Conservation (phyloP, 2,888 invertebrate genomes). For the Nomada fucata region DNA sequence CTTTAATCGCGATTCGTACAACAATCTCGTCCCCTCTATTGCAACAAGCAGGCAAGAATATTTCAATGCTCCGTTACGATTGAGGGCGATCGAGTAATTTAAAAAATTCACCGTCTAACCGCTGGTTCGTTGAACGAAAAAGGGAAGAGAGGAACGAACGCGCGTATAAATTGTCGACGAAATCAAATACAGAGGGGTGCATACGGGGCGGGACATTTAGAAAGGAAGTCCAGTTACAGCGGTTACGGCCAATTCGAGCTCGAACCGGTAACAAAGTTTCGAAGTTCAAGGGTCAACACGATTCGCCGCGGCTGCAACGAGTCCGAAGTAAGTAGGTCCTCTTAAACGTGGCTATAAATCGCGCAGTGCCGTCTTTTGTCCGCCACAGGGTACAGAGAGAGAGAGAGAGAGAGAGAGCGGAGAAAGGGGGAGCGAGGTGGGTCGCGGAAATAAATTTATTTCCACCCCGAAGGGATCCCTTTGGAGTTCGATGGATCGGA, state of each 20-base stretch:
- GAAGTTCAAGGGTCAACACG: conserved; percentile 71
- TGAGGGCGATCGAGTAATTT: no score
- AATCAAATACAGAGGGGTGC: conserved; percentile 28
- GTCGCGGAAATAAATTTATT: conserved; percentile 19
- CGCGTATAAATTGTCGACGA: conserved; percentile 4
- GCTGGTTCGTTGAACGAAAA: no score
- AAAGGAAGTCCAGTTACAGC: conserved; percentile 58
- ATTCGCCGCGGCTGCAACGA: conserved; percentile 68
- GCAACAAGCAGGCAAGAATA: no score
- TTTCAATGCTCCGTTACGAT: no score
- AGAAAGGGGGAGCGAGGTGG: neutral
- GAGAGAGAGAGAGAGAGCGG: neutral
- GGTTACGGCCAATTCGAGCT: conserved; percentile 65
- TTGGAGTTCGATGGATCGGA: neutral
- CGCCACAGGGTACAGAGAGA: neutral
- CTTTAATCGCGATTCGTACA: no score
- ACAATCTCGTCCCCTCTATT: no score
- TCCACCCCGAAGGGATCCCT: neutral
- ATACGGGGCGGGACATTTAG: conserved; percentile 39
- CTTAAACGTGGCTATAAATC: conserved; percentile 54
- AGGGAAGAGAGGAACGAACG: no score
- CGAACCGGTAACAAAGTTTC: conserved; percentile 69
- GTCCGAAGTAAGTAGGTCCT: conserved; percentile 51
- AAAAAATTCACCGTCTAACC: no score
- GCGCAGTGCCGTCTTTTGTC: conserved; percentile 37